Evolutionary conservation across 2,797 vertebrate species (phyloP).

Genomic region (Notolabrus celidotus): DNA sequence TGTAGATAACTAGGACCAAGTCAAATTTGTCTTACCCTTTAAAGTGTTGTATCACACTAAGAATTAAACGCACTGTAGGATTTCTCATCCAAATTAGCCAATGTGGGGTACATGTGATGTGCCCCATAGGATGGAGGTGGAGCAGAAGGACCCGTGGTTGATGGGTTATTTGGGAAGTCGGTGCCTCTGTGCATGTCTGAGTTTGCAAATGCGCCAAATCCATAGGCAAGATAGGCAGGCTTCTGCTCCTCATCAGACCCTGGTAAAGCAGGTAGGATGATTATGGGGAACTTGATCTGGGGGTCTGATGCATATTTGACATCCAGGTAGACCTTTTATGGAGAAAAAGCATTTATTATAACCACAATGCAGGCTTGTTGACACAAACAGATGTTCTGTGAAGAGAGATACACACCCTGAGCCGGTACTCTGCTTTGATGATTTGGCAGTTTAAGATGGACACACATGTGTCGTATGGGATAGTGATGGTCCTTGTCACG

Average conservation of each 20-base stretch:
- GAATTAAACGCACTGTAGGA: constrained; percentile 1
- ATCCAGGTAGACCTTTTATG: constrained; percentile 75
- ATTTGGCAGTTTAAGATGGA: constrained; percentile 91
- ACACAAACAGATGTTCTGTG: neutral
- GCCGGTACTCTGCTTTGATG: constrained; percentile 89
- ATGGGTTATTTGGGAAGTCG: constrained; percentile 16
- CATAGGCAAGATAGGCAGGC: constrained; percentile 11
- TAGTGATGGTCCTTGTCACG: constrained; percentile 88
- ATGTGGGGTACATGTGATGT: constrained; percentile 39
- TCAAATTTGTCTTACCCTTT: neutral
- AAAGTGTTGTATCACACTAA: neutral
- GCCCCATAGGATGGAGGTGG: constrained; percentile 28
- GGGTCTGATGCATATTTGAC: constrained; percentile 74
- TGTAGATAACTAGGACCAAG: neutral
- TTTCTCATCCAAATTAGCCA: constrained; percentile 20
- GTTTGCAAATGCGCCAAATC: constrained; percentile 24
- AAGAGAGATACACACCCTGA: constrained; percentile 83
- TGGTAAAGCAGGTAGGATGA: constrained; percentile 61
- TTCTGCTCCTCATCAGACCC: neutral
- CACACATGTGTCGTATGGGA: constrained; percentile 82
- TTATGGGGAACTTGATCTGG: constrained; percentile 74
- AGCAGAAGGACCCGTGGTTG: constrained; percentile 9
- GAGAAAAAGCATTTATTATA: neutral
- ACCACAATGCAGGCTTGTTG: neutral
- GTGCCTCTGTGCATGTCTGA: constrained; percentile 8